A percentile compares a stretch with the other conserved stretches of the same genome.
Conservation (phyloP, 2,113 vertebrate genomes). For the human (Homo sapiens) region GRCh38 chr9:83899001-83899500, state of each 20-base stretch:
- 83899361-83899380: neutral
- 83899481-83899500: neutral
- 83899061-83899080: neutral
- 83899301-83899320: conserved; percentile 21
- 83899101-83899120: neutral
- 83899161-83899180: neutral
- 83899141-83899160: neutral
- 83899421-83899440: neutral
- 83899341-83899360: neutral
- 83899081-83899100: neutral
- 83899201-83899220: neutral
- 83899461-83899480: neutral
- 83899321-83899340: neutral
- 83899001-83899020: neutral
- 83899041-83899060: neutral
- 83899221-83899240: neutral
- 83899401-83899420: neutral
- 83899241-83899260: conserved; percentile 26
- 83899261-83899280: conserved; percentile 13
- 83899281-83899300: neutral
- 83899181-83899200: neutral
- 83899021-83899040: neutral
- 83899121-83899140: neutral
- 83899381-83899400: neutral
- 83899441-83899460: conserved; percentile 1